A percentile compares a stretch with the other conserved stretches of the same genome.
phyloP scores from a whole-genome alignment of 1,140 invertebrate genomes.

The Druon quercuslanigerum region DNA sequence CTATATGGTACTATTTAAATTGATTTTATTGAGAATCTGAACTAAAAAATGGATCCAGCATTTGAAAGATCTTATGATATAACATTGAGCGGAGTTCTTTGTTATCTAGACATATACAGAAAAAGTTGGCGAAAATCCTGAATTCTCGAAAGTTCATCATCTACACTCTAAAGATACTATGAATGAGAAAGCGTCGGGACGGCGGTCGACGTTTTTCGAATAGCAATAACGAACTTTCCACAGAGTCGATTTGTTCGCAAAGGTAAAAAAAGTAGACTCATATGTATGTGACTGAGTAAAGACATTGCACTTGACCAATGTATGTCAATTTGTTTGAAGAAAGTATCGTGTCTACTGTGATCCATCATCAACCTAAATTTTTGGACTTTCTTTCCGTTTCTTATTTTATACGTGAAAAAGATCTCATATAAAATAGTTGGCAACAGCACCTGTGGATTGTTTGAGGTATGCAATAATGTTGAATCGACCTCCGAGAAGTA shows the following conservation, averaged over 20 bases:
- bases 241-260: constrained; percentile 20
- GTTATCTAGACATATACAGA: background rate
- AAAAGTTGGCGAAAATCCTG: background rate
- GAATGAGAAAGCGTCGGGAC: constrained; percentile 6
- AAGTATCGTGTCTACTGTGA: background rate
- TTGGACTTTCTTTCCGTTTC: background rate
- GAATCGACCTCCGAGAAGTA: constrained; percentile 2
- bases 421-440: background rate
- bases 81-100: too few species aligned
- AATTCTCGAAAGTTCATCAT: background rate
- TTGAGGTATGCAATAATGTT: background rate
- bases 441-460: background rate
- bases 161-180: background rate
- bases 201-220: background rate
- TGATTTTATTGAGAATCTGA: too few species aligned
- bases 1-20: too few species aligned
- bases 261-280: constrained; percentile 1
- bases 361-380: constrained; percentile 5
- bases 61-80: too few species aligned
- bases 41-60: too few species aligned
- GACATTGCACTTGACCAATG: constrained; percentile 24
- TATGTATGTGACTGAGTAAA: background rate
- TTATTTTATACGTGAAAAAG: background rate
- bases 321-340: constrained; percentile 28
- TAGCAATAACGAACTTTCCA: constrained; percentile 23